Conservation (phyloP, 2,888 invertebrate genomes). For the Archaeoteleia sp. region DNA sequence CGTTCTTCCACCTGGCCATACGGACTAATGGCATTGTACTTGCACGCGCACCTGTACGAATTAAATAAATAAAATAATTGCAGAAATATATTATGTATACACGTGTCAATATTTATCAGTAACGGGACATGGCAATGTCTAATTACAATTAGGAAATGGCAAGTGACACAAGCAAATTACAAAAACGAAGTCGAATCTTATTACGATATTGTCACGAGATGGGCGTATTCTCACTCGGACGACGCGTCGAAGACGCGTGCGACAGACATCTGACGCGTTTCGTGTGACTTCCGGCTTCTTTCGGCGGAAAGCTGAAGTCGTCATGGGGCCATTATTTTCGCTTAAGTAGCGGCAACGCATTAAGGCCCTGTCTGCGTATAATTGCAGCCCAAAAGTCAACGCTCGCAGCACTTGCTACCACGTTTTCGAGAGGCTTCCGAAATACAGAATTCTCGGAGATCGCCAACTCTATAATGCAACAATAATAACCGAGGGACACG, state of each 20-base stretch:
- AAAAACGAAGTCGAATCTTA: conserved; percentile 11
- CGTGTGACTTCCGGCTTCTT: conserved; percentile 38
- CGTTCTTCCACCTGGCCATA: no score
- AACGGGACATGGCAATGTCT: conserved; percentile 29
- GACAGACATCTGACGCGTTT: conserved; percentile 22
- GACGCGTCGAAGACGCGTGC: conserved; percentile 14
- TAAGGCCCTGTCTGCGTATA: conserved; percentile 12
- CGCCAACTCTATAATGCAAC: conserved; percentile 33
- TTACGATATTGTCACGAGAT: conserved; percentile 22
- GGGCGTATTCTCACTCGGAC: conserved; percentile 18
- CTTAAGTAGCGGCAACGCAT: conserved; percentile 15
- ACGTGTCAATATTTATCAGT: conserved; percentile 23
- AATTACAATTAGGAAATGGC: conserved; percentile 30
- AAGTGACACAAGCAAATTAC: conserved; percentile 19
- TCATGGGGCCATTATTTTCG: conserved; percentile 28
- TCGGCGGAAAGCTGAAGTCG: conserved; percentile 9
- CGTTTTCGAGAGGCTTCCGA: conserved; percentile 5
- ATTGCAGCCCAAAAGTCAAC: conserved; percentile 18
- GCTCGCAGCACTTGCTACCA: conserved; percentile 7
- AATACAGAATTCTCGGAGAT: conserved; percentile 25
- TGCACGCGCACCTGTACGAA: conserved; percentile 30
- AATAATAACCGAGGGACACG: conserved; percentile 40
- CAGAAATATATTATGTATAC: conserved; percentile 23
- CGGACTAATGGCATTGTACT: background rate
- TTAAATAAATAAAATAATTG: conserved; percentile 36